Conservation (phyloP, 2,113 vertebrate genomes). For the Coptodon bakossiorum region DNA sequence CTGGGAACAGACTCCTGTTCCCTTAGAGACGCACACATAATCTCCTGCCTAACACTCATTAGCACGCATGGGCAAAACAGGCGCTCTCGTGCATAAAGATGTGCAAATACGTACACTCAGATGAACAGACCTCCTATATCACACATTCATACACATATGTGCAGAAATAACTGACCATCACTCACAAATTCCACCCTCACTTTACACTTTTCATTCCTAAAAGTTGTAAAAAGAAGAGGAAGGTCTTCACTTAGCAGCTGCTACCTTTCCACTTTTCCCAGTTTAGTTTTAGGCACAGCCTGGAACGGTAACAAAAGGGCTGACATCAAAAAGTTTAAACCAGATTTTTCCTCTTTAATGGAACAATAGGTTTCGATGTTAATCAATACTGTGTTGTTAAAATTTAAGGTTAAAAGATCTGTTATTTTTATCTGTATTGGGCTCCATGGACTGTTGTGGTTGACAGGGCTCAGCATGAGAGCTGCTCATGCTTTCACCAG, state of each 20-base stretch:
- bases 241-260: neutral
- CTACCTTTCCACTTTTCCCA: neutral
- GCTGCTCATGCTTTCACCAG: neutral
- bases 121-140: neutral
- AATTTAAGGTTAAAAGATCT: neutral
- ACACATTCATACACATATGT: neutral
- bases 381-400: neutral
- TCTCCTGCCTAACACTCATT: slow-evolving; percentile 57
- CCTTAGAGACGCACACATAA: slow-evolving; percentile 61
- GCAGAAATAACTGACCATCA: neutral
- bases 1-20: slow-evolving; percentile 59
- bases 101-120: neutral
- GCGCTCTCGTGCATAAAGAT: slow-evolving; percentile 8
- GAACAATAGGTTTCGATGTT: neutral
- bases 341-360: neutral
- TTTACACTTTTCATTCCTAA: neutral
- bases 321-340: neutral
- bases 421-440: neutral
- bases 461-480: neutral
- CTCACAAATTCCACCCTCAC: neutral
- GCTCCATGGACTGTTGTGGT: neutral
- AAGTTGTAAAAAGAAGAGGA: neutral
- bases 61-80: slow-evolving; percentile 37
- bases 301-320: neutral
- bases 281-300: neutral